Evolutionary conservation across 2,888 invertebrate genomes (phyloP).

Genomic region (Minunthozetes semirufus): DNA sequence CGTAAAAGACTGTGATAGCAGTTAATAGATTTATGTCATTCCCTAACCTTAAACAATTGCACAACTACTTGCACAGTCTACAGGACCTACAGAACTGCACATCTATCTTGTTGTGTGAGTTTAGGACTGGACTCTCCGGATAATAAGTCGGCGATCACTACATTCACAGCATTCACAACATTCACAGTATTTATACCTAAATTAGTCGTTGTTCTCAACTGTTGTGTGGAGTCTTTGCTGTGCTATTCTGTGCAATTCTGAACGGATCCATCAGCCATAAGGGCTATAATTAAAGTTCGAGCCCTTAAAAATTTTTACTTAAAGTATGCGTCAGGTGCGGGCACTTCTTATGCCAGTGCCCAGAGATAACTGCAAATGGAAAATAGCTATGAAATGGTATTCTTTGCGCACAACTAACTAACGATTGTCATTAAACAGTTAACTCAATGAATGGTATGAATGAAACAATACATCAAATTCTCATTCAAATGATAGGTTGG

Average conservation of each 20-base stretch:
- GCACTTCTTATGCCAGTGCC: background rate
- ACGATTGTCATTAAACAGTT: slow-evolving; percentile 27
- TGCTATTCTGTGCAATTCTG: background rate
- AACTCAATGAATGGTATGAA: slow-evolving; percentile 17
- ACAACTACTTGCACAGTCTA: background rate
- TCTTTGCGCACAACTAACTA: background rate
- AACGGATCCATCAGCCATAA: slow-evolving; percentile 22
- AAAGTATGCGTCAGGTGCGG: slow-evolving; percentile 22
- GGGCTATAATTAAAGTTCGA: slow-evolving; percentile 26
- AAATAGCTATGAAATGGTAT: background rate
- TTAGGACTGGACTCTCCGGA: background rate
- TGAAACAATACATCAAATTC: slow-evolving; percentile 19
- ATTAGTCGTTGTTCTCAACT: slow-evolving; percentile 3
- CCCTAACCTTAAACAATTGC: background rate
- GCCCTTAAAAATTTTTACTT: slow-evolving; percentile 13
- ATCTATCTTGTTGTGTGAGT: too few species aligned
- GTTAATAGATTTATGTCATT: background rate
- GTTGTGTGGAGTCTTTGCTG: too few species aligned
- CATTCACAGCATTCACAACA: slow-evolving; percentile 3
- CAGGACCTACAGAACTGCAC: too few species aligned
- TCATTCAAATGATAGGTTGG: slow-evolving; percentile 13
- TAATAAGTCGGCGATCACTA: background rate
- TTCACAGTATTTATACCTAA: slow-evolving; percentile 12
- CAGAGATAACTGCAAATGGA: slow-evolving; percentile 9
- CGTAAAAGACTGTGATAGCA: background rate